Conservation (phyloP, 2,888 invertebrate genomes). For the Apamea epomidion region DNA sequence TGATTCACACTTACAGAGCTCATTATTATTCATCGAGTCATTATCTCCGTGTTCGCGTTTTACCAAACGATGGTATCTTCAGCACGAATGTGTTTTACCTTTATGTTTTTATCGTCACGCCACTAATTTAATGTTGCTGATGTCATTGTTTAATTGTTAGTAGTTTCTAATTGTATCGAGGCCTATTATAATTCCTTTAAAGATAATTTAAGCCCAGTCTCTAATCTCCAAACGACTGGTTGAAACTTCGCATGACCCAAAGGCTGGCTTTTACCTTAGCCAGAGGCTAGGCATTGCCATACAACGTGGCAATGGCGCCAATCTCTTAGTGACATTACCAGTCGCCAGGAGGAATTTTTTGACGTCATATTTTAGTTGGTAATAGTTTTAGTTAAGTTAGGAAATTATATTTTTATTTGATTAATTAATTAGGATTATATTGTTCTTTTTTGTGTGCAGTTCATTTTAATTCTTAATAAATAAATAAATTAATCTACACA, state of each 20-base stretch:
- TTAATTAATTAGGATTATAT: background rate
- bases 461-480: background rate
- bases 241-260: background rate
- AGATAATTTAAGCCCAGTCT: background rate
- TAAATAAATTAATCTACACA: background rate
- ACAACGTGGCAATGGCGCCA: background rate
- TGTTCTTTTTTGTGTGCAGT: background rate
- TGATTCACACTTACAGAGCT: constrained; percentile 90
- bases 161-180: constrained; percentile 51
- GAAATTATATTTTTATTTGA: background rate
- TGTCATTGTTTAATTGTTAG: constrained; percentile 69
- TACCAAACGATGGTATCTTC: constrained; percentile 85
- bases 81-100: constrained; percentile 88
- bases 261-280: background rate
- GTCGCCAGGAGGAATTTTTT: background rate
- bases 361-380: background rate
- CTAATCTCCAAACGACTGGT: background rate
- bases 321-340: background rate
- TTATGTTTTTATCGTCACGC: constrained; percentile 85
- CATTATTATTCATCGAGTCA: constrained; percentile 90
- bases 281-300: background rate
- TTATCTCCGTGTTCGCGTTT: constrained; percentile 88
- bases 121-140: constrained; percentile 76
- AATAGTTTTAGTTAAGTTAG: background rate
- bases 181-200: background rate